Evolutionary conservation across 2,113 vertebrate genomes (phyloP).

Genomic region (Prunella himalayana): DNA sequence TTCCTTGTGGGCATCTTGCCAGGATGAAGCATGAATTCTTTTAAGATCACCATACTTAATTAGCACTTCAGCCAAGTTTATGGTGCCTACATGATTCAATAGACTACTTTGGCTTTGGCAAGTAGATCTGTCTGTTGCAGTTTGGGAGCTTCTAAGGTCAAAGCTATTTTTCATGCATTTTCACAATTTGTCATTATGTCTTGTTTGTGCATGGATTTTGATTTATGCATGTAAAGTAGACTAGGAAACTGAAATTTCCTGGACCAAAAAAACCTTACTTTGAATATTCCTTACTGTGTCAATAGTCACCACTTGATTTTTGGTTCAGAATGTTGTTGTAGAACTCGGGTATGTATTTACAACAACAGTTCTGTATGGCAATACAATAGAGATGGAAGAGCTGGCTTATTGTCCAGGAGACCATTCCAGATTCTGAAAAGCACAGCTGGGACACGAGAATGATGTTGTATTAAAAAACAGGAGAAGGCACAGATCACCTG

Average conservation of each 20-base stretch:
- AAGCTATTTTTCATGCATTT: not conserved
- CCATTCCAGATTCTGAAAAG: not conserved
- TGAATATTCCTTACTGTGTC: not conserved
- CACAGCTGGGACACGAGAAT: not conserved
- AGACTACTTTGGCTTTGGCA: conserved; percentile 5
- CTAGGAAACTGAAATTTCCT: not conserved
- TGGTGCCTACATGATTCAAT: conserved; percentile 18
- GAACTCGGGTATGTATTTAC: not conserved
- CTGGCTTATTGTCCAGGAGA: not conserved
- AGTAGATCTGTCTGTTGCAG: not conserved
- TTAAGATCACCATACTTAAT: conserved; percentile 64
- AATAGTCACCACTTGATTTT: not conserved
- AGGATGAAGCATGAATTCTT: conserved; percentile 49
- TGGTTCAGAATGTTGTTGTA: not conserved
- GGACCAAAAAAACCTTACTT: not conserved
- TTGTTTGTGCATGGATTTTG: not conserved
- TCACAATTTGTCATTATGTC: not conserved
- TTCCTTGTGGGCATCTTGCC: conserved; percentile 61
- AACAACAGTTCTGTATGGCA: not conserved
- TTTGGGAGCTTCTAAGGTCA: not conserved
- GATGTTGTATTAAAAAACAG: not conserved
- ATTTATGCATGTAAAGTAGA: not conserved
- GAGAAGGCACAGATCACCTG: not conserved
- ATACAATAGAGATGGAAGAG: not conserved
- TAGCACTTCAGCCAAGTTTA: conserved; percentile 62